Conservation (phyloP, 2,113 vertebrate genomes). For the Epinephelus fuscoguttatus region DNA sequence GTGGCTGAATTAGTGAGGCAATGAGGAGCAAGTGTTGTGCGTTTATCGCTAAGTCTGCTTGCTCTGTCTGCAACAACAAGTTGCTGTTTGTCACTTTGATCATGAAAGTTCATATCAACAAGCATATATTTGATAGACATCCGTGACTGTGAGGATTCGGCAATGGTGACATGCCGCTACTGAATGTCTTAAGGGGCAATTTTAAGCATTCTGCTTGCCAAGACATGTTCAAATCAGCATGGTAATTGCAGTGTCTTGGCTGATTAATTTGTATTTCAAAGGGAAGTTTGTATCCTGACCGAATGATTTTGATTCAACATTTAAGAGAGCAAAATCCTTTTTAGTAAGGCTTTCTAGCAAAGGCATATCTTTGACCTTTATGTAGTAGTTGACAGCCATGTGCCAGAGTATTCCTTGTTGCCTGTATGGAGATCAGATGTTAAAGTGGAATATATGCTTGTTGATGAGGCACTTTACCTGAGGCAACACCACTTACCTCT, state of each 20-base stretch:
- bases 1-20: constrained; percentile 3
- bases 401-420: constrained; percentile 1
- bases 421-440: constrained; percentile 11
- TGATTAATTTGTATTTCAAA: constrained; percentile 24
- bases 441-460: constrained; percentile 18
- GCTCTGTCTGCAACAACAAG: not conserved
- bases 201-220: not conserved
- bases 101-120: constrained; percentile 10
- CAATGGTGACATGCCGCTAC: not conserved
- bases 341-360: not conserved
- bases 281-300: not conserved
- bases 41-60: not conserved
- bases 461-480: constrained; percentile 32
- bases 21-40: constrained; percentile 3
- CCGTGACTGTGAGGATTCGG: not conserved
- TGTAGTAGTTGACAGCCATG: not conserved
- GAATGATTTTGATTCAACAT: not conserved
- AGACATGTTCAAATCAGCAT: not conserved
- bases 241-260: not conserved
- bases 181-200: not conserved
- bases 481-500: constrained; percentile 34
- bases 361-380: not conserved
- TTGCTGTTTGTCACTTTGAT: constrained; percentile 23
- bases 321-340: not conserved
- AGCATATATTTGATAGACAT: constrained; percentile 2